Base-by-base conservation (phyloP, 2,797 vertebrate species). In the Leptoclinus maculatus region DNA sequence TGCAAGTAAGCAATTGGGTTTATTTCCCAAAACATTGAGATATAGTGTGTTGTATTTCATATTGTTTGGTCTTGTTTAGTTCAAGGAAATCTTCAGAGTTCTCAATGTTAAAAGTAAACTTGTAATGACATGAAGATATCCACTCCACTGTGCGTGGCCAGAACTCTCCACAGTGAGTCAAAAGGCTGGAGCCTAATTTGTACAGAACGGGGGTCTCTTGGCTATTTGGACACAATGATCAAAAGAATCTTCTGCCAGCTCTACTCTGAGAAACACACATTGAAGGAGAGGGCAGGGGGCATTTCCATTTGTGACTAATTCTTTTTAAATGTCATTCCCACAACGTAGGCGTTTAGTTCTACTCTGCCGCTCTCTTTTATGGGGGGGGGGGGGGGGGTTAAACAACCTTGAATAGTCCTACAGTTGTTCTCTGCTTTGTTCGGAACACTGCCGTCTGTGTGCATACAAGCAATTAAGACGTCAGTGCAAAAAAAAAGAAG, bases 381-480 rank as follows among this genome's bases (percentile, higher is more conserved):
- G 60, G 43, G 9, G 49, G 69, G 51, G 41, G 39, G 27, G 63
- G 51, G 19, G 63, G 71, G 45, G 41, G 83, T 88, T 84, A 68
- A 87, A 89, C 80, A 85, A 88, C 75, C 83, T 90, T 85, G 83
- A 86, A 51, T 58, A 53, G 70, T 62, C 53, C 65, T 32, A 13
- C 47, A 84, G 69, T 47, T 25, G 5, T 76, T 66, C 74, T 59
- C 39, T 6, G 78, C 39, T 82, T 69, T 36, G 65, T 83, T 85
- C 68, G 65, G 32, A 82, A 75, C 59, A n/a, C 43, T 9, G 25
- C 21, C 21, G 39, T 73, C 56, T 69, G 75, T 47, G 66, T 29
- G 66, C 62, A 59, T 71, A 68, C 70, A 67, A 71, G 87, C 83
- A 89, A 92, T 92, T 92, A 91, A 80, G 81, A 87, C 74, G 57